These are phyloP conservation scores for Drosophila atripex DNA, from an alignment of 2,888 invertebrate species.

Conservation along the genomic window DNA sequence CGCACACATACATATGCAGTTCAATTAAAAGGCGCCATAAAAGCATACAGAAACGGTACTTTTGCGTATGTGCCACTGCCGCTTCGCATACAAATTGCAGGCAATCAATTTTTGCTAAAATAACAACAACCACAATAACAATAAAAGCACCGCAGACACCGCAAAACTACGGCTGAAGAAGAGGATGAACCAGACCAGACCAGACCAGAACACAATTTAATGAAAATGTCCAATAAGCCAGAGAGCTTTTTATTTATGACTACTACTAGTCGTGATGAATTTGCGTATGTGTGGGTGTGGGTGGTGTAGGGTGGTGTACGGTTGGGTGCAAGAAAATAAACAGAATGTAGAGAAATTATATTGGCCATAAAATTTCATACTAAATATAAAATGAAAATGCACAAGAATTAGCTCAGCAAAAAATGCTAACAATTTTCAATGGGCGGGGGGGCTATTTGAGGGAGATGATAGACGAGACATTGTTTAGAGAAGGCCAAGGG, in stretches of 20 bases:
- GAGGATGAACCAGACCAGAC: neutral
- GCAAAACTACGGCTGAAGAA: conserved; percentile 20
- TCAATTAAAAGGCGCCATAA: conserved; percentile 64
- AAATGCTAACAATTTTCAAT: conserved; percentile 19
- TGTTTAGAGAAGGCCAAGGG: conserved; percentile 36
- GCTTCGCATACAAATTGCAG: conserved; percentile 68
- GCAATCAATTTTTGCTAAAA: conserved; percentile 66
- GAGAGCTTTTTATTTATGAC: conserved; percentile 54
- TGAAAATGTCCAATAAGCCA: conserved; percentile 47
- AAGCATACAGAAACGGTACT: conserved; percentile 56
- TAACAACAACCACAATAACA: conserved; percentile 42
- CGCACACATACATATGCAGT: conserved; percentile 8
- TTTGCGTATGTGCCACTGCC: conserved; percentile 30
- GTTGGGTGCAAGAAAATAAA: conserved; percentile 18
- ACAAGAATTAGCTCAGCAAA: conserved; percentile 22
- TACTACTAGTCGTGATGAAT: conserved; percentile 23
- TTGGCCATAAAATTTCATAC: conserved; percentile 33
- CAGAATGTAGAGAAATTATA: conserved; percentile 25
- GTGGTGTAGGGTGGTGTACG: neutral
- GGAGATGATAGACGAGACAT: conserved; percentile 11
- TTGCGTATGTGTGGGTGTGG: conserved; percentile 9
- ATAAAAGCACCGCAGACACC: conserved; percentile 21
- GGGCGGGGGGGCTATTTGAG: neutral
- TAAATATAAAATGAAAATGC: conserved; percentile 31
- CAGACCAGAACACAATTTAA: conserved; percentile 14